Evolutionary conservation across 1,140 invertebrate species (phyloP), one percentile per base, ranked within the genome.

Genomic region (Diachasmimorpha longicaudata): DNA sequence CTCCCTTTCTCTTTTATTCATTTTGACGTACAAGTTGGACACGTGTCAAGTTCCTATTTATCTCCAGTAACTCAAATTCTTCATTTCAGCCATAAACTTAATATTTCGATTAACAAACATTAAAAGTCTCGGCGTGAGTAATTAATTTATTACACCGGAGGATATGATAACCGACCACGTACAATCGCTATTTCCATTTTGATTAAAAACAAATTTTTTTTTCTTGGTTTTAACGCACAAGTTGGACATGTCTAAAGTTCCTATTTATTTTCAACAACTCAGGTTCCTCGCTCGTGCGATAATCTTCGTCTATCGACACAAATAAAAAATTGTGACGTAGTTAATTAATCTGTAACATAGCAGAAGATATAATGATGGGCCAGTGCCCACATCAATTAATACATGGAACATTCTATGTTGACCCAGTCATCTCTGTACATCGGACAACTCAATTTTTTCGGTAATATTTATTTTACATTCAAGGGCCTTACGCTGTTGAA

Each of bases 151-250:
- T n/a, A n/a, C n/a, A n/a, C n/a, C n/a, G n/a, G n/a, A 23, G 25
- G 55, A 5, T 52, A 4, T 72, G 14, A 19, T 21, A 72, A 52
- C 39, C 72, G 68, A 75, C 77, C 77, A 78, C 74, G 77, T 67
- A 78, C 72, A 78, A 75, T 72, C 77, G n/a, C 77, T 77, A 66
- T 71, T n/a, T 69, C 9, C n/a, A 42, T 70, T 1, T 39, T 10
- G 10, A 39, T 4, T n/a, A n/a, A n/a, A n/a, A n/a, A n/a, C n/a
- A n/a, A n/a, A n/a, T n/a, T n/a, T 31, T 72, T 76, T 74, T 14
- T 52, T 19, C 36, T 31, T 66, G 2, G 6, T 72, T 55, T 39
- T 52, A 4, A 31, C 31, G 31, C 6, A 31, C 11, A 71, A 31
- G 44, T 77, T 74, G 48, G 71, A 63, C 46, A 69, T 39, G 21